Base-by-base conservation (phyloP, 2,113 vertebrate genomes). In the human (Homo sapiens) region DNA sequence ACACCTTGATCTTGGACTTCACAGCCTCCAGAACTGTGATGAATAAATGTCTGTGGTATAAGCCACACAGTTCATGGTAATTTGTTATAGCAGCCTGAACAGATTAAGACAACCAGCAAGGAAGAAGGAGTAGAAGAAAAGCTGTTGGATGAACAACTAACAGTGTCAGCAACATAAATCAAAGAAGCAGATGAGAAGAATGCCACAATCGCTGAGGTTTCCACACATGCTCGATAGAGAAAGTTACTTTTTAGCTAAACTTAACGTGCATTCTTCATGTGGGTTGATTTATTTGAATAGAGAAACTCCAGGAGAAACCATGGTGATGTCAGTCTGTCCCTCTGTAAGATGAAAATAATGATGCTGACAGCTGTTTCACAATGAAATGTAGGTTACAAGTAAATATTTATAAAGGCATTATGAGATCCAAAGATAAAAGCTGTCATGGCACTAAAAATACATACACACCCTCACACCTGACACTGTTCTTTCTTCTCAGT, bases 171-270 rank as follows among this genome's bases (percentile, higher is more conserved):
- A 73, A 45, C 45, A 16, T 27, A 55, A 55, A 79, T 7, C 4
- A 13, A 66, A 89, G 55, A 61, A n/a, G 5, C 25, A 48, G 27
- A 32, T 25, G 40, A 45, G 22, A 50, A 59, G 8, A 20, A 52
- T 12, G 38, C 5, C 3, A 6, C 1, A 55, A 30, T n/a, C 2
- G 0, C 14, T 0, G 5, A 73, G 25, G 40, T 9, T 7, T 55
- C n/a, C 18, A 66, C 7, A 14, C 17, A 25, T 0, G 8, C 64
- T 76, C 48, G 5, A 22, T 0, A 30, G 52, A 93, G 64, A 50
- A 91, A 59, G 16, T 18, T 81, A 73, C 55, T 82, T 43, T 38
- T 17, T 6, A 27, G 27, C 22, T 7, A 7, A 8, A 8, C 12
- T 35, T 35, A 68, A 68, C 0, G 0, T 43, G 27, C 18, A 2